A percentile compares a stretch with the other conserved stretches of the same genome.
Conservation (phyloP, 1,140 invertebrate genomes). For the Macrobrachium rosenbergii region DNA sequence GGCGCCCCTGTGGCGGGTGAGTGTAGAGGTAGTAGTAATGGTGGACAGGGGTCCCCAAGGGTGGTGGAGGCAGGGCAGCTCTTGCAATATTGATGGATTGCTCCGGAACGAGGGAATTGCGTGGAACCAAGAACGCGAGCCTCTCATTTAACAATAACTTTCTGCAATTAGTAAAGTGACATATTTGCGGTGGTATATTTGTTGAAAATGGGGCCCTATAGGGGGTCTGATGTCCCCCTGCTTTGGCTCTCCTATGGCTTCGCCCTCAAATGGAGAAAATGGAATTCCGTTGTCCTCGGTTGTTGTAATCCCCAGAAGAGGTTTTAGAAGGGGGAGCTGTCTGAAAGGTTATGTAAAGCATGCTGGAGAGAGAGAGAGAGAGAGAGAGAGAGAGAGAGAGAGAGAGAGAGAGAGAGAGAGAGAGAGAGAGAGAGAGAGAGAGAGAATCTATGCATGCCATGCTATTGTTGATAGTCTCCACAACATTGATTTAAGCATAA, state of each 20-base stretch:
- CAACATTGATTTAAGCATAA: too few relatives aligned
- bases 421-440: background rate
- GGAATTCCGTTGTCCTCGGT: too few relatives aligned
- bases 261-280: background rate
- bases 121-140: conserved; percentile 32
- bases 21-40: background rate
- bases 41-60: background rate
- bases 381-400: background rate
- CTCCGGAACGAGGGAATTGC: conserved; percentile 48
- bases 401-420: background rate
- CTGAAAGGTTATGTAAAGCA: background rate
- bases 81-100: conserved; percentile 55
- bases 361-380: background rate
- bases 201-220: background rate
- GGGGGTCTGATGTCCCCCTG: background rate
- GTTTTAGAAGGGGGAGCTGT: too few relatives aligned
- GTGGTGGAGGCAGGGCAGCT: conserved; percentile 2
- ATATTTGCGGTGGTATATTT: conserved; percentile 42
- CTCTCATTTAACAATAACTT: conserved; percentile 42
- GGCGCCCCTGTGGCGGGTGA: background rate
- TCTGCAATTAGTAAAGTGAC: conserved; percentile 61
- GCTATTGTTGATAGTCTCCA: too few relatives aligned
- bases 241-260: background rate
- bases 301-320: too few relatives aligned
- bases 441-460: background rate